Percentiles rank a stretch among this genome's conserved stretches.
Evolutionary conservation across 2,797 vertebrate species (phyloP).

Genomic region (Remorina albescens): DNA sequence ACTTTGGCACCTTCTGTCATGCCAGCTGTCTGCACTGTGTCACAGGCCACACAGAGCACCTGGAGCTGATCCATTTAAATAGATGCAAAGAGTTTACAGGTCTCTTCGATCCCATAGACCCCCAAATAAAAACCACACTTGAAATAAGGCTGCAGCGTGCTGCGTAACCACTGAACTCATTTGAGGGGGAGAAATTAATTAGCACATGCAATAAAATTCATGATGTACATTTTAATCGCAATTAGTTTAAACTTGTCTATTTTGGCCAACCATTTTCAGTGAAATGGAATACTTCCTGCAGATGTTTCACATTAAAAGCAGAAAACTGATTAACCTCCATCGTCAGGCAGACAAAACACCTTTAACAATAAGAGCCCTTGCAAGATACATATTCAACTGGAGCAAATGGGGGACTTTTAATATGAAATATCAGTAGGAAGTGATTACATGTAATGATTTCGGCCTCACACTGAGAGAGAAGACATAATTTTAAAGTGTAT

Average conservation of each 20-base stretch:
- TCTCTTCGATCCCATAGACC: conserved; percentile 5
- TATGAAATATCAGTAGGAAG: neutral
- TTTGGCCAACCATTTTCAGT: too few species aligned
- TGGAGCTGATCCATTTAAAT: conserved; percentile 58
- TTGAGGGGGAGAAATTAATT: conserved; percentile 5
- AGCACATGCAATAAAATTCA: neutral
- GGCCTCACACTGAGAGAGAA: neutral
- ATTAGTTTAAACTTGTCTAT: too few species aligned
- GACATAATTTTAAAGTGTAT: too few species aligned
- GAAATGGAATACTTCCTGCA: neutral
- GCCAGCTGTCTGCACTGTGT: conserved; percentile 72
- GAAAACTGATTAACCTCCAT: neutral
- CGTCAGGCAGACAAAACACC: neutral
- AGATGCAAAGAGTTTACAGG: conserved; percentile 35
- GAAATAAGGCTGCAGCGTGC: conserved; percentile 23
- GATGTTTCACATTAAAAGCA: neutral
- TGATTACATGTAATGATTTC: neutral
- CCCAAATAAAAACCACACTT: conserved; percentile 25
- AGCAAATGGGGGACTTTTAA: neutral
- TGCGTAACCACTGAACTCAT: neutral
- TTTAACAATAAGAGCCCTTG: neutral
- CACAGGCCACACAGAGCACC: conserved; percentile 50
- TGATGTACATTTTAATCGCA: neutral
- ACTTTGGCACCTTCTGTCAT: conserved; percentile 67
- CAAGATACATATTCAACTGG: neutral